These are phyloP conservation scores for Eilema depressum DNA, from an alignment of 2,888 invertebrate species.

Conservation along the genomic window DNA sequence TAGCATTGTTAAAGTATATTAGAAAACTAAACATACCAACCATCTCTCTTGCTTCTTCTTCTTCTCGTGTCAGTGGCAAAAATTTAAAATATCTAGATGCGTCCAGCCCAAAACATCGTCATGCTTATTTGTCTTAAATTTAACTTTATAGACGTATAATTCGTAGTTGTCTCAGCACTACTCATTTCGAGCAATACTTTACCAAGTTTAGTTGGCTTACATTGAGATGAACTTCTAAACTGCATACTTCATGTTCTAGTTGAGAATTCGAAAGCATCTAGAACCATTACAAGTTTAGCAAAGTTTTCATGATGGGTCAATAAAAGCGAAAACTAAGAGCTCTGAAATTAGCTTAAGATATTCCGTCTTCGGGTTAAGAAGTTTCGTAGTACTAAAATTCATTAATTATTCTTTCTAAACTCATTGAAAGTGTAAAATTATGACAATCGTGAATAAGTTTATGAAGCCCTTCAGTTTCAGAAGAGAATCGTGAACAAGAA, in stretches of 20 bases:
- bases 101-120: too few species aligned
- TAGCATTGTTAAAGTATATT: neutral
- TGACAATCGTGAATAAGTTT: constrained; percentile 17
- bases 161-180: neutral
- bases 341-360: constrained; percentile 16
- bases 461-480: constrained; percentile 4
- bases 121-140: neutral
- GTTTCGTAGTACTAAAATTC: constrained; percentile 10
- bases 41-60: too few species aligned
- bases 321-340: constrained; percentile 15
- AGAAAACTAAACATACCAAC: neutral
- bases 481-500: constrained; percentile 7
- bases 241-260: constrained; percentile 17
- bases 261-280: constrained; percentile 16
- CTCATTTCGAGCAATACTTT: neutral
- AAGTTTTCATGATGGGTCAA: constrained; percentile 23
- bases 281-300: constrained; percentile 17
- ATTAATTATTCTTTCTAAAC: constrained; percentile 10
- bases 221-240: constrained; percentile 18
- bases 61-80: too few species aligned
- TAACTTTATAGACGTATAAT: neutral
- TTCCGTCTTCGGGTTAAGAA: constrained; percentile 17
- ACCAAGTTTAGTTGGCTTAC: constrained; percentile 14
- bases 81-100: too few species aligned
- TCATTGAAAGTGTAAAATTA: constrained; percentile 16